Percentiles rank a stretch among this genome's conserved stretches.
phyloP scores from a whole-genome alignment of 2,888 invertebrate genomes.

The Macropis europaea region DNA sequence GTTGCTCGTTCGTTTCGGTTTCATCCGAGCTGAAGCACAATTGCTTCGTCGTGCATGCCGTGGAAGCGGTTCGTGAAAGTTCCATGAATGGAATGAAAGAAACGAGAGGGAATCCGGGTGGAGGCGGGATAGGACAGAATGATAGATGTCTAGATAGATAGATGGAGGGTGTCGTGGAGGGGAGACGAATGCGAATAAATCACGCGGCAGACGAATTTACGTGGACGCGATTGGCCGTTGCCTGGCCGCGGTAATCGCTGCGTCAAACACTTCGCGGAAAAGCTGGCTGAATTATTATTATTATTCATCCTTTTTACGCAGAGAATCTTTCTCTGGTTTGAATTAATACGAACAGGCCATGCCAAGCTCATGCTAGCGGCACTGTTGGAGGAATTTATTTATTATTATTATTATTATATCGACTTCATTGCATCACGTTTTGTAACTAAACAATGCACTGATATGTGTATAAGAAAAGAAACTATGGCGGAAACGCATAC shows the following conservation, averaged over 20 bases:
- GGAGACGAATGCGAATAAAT: constrained; percentile 43
- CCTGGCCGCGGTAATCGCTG: constrained; percentile 48
- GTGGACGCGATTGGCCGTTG: constrained; percentile 52
- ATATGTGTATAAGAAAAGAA: too few species aligned
- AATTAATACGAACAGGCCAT: too few species aligned
- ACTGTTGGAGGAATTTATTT: too few species aligned
- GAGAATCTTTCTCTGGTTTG: too few species aligned
- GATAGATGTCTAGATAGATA: constrained; percentile 43
- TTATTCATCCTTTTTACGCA: too few species aligned
- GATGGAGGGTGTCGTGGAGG: background rate
- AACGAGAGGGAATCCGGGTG: constrained; percentile 25
- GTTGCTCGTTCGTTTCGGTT: constrained; percentile 37
- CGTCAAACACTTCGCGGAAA: constrained; percentile 18
- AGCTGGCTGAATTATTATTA: too few species aligned
- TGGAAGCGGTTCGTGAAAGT: constrained; percentile 47
- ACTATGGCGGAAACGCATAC: too few species aligned
- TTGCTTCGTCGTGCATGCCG: constrained; percentile 43
- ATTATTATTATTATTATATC: too few species aligned
- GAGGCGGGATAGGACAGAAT: constrained; percentile 27
- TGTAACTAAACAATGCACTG: too few species aligned
- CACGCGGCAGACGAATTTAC: constrained; percentile 54
- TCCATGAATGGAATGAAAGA: constrained; percentile 47
- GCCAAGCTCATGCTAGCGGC: too few species aligned
- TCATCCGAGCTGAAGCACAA: constrained; percentile 38
- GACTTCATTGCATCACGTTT: too few species aligned